Evolutionary conservation across 2,888 invertebrate species (phyloP), one percentile per base, ranked within the genome.

Genomic region (Hydraecia micacea): DNA sequence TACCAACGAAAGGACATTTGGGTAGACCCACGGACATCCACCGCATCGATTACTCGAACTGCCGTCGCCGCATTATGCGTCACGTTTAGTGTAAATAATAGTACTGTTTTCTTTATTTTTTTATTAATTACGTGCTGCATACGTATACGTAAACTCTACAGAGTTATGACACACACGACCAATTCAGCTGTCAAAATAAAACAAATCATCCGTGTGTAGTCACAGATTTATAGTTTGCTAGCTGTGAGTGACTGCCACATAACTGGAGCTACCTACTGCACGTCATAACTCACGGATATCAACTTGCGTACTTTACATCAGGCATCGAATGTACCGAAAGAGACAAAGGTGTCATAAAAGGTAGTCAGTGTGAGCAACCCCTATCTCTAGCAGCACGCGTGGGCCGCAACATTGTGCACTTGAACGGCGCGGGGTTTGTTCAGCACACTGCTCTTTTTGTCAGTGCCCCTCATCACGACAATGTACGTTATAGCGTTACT

Each of bases 341-440:
- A 75, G 13, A 21, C 2, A 49, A 80, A 32, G n/a, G 25, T 39
- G 25, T 11, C 8, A 55, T 25, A 75, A 49, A 58, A 49, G 18
- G 6, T 9, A 60, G 60, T 21, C 18, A 21, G n/a, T n/a, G 58
- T 55, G 46, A 2, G n/a, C 13, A 13, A 36, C 72, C 42, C n/a
- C n/a, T 55, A 55, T 13, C 65, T 32, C 32, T 52, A 21, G 15
- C 9, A 42, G 73, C 2, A 1, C 1, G 73, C 32, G 73, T 2
- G 39, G 39, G 58, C 36, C 15, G 32, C 28, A 28, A 39, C 21
- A n/a, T 58, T 58, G 49, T 66, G 58, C 58, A 66, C n/a, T 72
- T 81, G 63, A n/a, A n/a, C n/a, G 65, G 15, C 36, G 15, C 36
- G 32, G 32, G n/a, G 65, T 73, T 63, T 81, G 52, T 73, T 81